Evolutionary conservation across 2,888 invertebrate species (phyloP), one percentile per base, ranked within the genome.

Genomic region (Tenthredo scrophulariae): DNA sequence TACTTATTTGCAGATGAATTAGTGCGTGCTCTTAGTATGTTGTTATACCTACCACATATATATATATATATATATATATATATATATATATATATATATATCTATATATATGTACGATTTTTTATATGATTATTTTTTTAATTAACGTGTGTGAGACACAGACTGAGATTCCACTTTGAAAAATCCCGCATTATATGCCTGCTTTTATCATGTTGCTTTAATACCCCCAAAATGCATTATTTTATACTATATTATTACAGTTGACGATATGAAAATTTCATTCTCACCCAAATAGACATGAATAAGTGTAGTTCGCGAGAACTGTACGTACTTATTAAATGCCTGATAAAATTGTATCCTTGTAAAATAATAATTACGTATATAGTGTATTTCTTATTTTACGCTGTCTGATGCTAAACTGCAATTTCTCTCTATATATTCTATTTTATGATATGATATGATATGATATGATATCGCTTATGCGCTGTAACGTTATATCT

Each of bases 11-110:
- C 54, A n/a, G n/a, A 54, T 54, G 50, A 54, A n/a, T 54, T 54
- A 54, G 54, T 54, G 54, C 54, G 54, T 54, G 54, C 54, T n/a
- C 54, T 54, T 54, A n/a, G n/a, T 46, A 54, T 54, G 54, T 54
- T 54, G 50, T 50, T n/a, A 54, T 54, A 54, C n/a, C 10, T 43
- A 43, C 9, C 0, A 40, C 9, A 40, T 9, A 33, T 33, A 33
- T 33, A 7, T 37, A 37, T 37, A 37, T 37, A 37, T 54, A 54
- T 54, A 50, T 18, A 3, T 50, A 54, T 2, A 40, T 40, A 40
- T 9, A 33, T 33, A 33, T 33, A 7, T 37, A n/a, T n/a, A n/a
- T 2, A 40, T 40, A 40, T 9, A 33, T 33, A 33, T 33, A 7
- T 37, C 6, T 37, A 37, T 37, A 37, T 54, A 54, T 54, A 50